A percentile compares a stretch with the other conserved stretches of the same genome.
These are phyloP conservation scores for Crotalus tigris DNA, from an alignment of 2,113 vertebrate species.

Conservation along the genomic window DNA sequence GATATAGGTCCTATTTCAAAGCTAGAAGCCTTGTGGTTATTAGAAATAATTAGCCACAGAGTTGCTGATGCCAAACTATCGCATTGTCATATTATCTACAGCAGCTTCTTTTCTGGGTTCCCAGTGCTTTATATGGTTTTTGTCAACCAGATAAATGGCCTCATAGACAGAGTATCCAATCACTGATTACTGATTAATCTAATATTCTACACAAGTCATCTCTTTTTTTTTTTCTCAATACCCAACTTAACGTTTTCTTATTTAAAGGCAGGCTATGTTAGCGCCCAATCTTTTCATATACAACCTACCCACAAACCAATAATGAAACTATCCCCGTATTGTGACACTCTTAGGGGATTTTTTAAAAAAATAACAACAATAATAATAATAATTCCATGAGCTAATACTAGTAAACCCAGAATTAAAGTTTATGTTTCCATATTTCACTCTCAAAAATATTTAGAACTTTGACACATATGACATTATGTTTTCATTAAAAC, in stretches of 20 bases:
- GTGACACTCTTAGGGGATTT: slow-evolving; percentile 74
- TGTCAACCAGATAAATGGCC: slow-evolving; percentile 28
- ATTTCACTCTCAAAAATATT: slow-evolving; percentile 86
- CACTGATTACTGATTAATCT: slow-evolving; percentile 52
- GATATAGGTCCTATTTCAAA: slow-evolving; percentile 43
- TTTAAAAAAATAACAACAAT: slow-evolving; percentile 31
- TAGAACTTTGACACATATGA: slow-evolving; percentile 87
- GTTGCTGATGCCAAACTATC: slow-evolving; percentile 16
- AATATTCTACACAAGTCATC: slow-evolving; percentile 45
- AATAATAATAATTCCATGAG: slow-evolving; percentile 68
- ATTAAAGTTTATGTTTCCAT: slow-evolving; percentile 83
- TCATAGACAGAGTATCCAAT: slow-evolving; percentile 21
- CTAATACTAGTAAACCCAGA: slow-evolving; percentile 79
- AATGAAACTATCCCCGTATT: slow-evolving; percentile 57
- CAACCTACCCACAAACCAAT: slow-evolving; percentile 35
- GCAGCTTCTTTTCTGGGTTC: slow-evolving; percentile 21
- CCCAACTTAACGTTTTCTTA: slow-evolving; percentile 56
- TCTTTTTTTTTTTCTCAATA: slow-evolving; percentile 51
- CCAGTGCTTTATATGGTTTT: slow-evolving; percentile 31
- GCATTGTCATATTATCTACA: slow-evolving; percentile 7
- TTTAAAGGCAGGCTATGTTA: slow-evolving; percentile 60
- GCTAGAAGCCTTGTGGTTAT: slow-evolving; percentile 50
- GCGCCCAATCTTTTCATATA: slow-evolving; percentile 29
- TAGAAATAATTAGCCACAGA: slow-evolving; percentile 66
- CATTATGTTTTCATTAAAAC: slow-evolving; percentile 86